These are phyloP conservation scores for Drosophila ezoana DNA, from an alignment of 2,888 invertebrate genomes.

Conservation along the genomic window DNA sequence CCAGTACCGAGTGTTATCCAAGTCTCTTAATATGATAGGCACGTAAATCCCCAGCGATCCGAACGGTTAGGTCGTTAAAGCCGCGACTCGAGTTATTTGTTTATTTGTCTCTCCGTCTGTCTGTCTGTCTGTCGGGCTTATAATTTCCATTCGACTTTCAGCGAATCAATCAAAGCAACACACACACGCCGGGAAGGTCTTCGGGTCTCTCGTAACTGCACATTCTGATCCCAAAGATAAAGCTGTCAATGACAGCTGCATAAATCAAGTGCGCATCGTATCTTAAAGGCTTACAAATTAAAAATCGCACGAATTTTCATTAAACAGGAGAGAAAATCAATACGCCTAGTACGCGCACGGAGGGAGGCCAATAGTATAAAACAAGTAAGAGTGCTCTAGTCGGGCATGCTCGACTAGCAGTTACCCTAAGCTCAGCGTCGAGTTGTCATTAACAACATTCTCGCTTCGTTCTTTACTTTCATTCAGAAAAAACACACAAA, in stretches of 20 bases:
- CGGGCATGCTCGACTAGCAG: no score
- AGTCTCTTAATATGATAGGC: slow-evolving; percentile 51
- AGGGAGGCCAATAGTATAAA: slow-evolving; percentile 3
- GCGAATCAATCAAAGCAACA: slow-evolving; percentile 58
- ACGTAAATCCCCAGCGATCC: slow-evolving; percentile 46
- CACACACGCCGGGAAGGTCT: slow-evolving; percentile 14
- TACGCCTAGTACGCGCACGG: slow-evolving; percentile 27
- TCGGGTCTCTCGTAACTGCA: slow-evolving; percentile 61
- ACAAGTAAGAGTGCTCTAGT: no score
- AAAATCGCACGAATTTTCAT: slow-evolving; percentile 48
- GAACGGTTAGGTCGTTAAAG: slow-evolving; percentile 69
- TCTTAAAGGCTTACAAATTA: slow-evolving; percentile 53
- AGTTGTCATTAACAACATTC: no score
- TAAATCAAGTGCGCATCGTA: slow-evolving; percentile 62
- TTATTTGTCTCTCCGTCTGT: slow-evolving; percentile 31
- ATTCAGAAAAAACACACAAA: no score
- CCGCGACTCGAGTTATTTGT: slow-evolving; percentile 57
- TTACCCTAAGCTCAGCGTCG: no score
- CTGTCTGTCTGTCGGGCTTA: slow-evolving; percentile 31
- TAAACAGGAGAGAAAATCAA: slow-evolving; percentile 64
- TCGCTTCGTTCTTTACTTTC: no score
- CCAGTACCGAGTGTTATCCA: slow-evolving; percentile 41
- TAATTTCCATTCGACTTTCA: slow-evolving; percentile 72
- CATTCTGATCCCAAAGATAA: slow-evolving; percentile 71
- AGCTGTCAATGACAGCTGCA: slow-evolving; percentile 60